Percentiles rank a stretch among this genome's conserved stretches.
Evolutionary conservation across 2,888 invertebrate genomes (phyloP).

Genomic region (Drosophila suboccidentalis): DNA sequence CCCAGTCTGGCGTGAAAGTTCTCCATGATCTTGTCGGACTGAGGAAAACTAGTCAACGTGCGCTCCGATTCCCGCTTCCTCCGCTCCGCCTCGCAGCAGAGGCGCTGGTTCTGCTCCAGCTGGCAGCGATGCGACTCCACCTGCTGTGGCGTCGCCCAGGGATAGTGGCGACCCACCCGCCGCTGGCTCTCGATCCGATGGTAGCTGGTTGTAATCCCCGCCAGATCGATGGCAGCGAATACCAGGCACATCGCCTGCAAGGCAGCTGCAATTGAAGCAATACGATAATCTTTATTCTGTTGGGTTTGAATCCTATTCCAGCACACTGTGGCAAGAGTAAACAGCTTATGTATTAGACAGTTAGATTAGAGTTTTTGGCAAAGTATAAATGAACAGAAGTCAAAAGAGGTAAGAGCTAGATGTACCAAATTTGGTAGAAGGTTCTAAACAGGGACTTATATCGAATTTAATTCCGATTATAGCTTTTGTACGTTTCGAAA

Average conservation of each 20-base stretch:
- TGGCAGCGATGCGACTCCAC: constrained; percentile 68
- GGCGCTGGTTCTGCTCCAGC: constrained; percentile 68
- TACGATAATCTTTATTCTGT: neutral
- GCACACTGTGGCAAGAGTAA: too few species aligned
- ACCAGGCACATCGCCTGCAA: constrained; percentile 89
- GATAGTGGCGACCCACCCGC: constrained; percentile 90
- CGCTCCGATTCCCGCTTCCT: constrained; percentile 76
- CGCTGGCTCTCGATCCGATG: constrained; percentile 93
- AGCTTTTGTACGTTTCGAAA: too few species aligned
- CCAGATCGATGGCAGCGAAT: constrained; percentile 89
- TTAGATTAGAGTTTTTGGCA: too few species aligned
- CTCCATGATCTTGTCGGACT: constrained; percentile 84
- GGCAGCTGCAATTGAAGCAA: constrained; percentile 86
- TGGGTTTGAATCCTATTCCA: too few species aligned
- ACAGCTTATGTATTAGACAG: too few species aligned
- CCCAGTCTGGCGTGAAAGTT: constrained; percentile 67
- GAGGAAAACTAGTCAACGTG: constrained; percentile 79
- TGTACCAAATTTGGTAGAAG: too few species aligned
- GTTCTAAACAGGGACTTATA: too few species aligned
- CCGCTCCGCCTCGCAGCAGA: constrained; percentile 67
- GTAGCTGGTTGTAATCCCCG: constrained; percentile 90
- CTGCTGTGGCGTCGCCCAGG: constrained; percentile 88
- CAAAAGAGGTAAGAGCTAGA: too few species aligned
- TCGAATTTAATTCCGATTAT: too few species aligned
- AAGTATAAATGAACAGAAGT: neutral